Conservation (phyloP, 2,797 vertebrate genomes). For the Leucoraja ocellata region DNA sequence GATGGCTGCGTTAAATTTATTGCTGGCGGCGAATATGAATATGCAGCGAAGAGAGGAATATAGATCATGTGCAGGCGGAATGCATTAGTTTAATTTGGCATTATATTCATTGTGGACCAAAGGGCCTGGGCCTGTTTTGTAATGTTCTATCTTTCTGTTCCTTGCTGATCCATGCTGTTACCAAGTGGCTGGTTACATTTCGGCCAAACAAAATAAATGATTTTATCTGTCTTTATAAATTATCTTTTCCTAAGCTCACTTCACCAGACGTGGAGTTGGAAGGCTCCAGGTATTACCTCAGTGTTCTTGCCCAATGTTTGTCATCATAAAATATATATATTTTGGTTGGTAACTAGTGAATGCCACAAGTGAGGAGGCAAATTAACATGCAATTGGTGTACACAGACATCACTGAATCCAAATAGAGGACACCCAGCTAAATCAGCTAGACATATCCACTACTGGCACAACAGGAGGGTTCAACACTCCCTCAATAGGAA, state of each 20-base stretch:
- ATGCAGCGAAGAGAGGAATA: no score
- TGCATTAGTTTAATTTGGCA: no score
- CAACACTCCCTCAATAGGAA: neutral
- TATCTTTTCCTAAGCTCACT: conserved; percentile 3
- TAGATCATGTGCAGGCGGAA: no score
- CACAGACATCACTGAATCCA: neutral
- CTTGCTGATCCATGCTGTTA: neutral
- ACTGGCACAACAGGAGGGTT: neutral
- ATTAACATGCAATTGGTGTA: neutral
- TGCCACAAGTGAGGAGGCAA: no score
- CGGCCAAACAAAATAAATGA: conserved; percentile 1
- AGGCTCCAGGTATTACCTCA: neutral
- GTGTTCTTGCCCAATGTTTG: neutral
- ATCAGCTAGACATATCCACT: neutral
- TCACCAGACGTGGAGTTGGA: neutral
- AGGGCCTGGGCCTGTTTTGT: no score
- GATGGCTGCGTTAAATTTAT: no score
- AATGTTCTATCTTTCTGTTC: no score
- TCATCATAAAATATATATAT: neutral
- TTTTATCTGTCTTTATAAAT: neutral
- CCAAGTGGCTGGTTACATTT: neutral
- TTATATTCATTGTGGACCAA: no score
- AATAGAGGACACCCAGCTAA: neutral
- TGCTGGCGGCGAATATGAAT: no score
- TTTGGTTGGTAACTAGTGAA: no score